These are phyloP conservation scores for Aphodius sticticus DNA, from an alignment of 2,888 invertebrate species.

Conservation along the genomic window DNA sequence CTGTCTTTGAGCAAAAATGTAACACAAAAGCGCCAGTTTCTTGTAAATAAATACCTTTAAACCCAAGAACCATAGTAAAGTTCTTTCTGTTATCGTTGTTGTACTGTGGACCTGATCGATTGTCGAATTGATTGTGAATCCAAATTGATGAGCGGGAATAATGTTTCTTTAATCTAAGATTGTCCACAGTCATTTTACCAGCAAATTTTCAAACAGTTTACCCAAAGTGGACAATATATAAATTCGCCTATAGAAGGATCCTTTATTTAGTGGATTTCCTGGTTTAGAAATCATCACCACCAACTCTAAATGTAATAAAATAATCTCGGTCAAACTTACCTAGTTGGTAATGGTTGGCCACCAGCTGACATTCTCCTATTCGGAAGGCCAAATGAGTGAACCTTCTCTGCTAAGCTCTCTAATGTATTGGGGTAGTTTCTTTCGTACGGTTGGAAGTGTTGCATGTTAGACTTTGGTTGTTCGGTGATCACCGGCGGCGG, in stretches of 20 bases:
- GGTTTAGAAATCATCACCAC: background rate
- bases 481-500: slow-evolving; percentile 91
- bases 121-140: too few species aligned
- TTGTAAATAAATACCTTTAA: too few species aligned
- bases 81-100: background rate
- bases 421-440: slow-evolving; percentile 86
- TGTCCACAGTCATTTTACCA: too few species aligned
- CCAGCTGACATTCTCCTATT: slow-evolving; percentile 74
- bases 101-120: background rate
- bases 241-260: too few species aligned
- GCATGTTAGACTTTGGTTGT: slow-evolving; percentile 82
- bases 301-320: background rate
- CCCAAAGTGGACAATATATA: too few species aligned
- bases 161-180: too few species aligned
- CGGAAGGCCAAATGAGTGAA: slow-evolving; percentile 79
- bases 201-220: too few species aligned
- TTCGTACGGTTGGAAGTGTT: slow-evolving; percentile 89
- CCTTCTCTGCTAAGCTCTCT: slow-evolving; percentile 91
- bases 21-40: too few species aligned
- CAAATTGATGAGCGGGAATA: too few species aligned
- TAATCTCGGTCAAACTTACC: slow-evolving; percentile 45
- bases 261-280: background rate
- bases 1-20: too few species aligned
- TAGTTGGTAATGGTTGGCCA: slow-evolving; percentile 61
- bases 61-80: too few species aligned